Percentiles rank a stretch among this genome's conserved stretches.
These are phyloP conservation scores for Cryptoblepharus egeriae DNA, from an alignment of 2,797 vertebrate genomes.

Conservation along the genomic window DNA sequence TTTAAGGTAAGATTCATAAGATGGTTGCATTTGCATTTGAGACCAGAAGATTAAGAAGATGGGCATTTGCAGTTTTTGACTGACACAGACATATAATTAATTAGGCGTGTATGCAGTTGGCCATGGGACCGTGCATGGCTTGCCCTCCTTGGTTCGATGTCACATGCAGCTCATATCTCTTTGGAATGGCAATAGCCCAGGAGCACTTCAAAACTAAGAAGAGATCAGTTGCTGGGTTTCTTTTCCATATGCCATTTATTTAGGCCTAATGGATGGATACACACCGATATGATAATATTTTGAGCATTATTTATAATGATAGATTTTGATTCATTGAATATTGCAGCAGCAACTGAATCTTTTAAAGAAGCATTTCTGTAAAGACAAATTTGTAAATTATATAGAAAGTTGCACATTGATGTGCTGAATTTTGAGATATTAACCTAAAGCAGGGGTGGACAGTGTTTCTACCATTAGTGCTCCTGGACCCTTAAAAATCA, in stretches of 20 bases:
- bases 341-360: neutral
- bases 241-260: neutral
- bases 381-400: neutral
- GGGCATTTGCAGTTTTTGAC: neutral
- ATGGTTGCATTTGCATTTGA: neutral
- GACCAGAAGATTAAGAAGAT: too few species aligned
- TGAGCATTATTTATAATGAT: too few species aligned
- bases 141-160: neutral
- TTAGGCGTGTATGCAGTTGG: neutral
- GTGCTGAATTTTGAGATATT: neutral
- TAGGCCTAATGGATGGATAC: neutral
- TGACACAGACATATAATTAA: neutral
- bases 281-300: neutral
- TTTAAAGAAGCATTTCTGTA: neutral
- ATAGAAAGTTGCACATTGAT: neutral
- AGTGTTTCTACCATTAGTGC: too few species aligned
- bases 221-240: neutral
- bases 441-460: too few species aligned
- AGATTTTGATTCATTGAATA: neutral
- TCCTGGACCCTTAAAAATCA: too few species aligned
- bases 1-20: constrained; percentile 84
- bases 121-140: neutral
- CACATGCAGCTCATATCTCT: neutral
- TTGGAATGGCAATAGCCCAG: neutral
- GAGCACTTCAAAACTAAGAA: neutral